These are phyloP conservation scores for Xanthorhoe spadicearia DNA, from an alignment of 2,888 invertebrate species.

Conservation along the genomic window DNA sequence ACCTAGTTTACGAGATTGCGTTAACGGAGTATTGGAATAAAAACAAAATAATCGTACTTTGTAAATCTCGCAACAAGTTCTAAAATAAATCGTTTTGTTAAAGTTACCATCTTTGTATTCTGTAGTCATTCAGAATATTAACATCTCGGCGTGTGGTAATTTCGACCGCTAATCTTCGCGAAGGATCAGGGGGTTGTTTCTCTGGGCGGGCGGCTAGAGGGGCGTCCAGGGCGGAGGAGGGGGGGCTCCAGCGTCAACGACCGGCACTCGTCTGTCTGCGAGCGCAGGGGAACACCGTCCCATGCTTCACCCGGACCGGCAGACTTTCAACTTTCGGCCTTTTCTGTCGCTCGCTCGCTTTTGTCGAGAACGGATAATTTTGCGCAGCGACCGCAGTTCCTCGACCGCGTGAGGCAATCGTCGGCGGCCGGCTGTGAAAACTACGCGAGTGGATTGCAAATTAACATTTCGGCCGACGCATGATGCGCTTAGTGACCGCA, in stretches of 20 bases:
- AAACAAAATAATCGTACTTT: slow-evolving; percentile 40
- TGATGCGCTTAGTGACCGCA: slow-evolving; percentile 48
- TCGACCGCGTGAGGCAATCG: slow-evolving; percentile 39
- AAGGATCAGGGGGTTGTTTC: slow-evolving; percentile 61
- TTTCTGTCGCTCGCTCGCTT: slow-evolving; percentile 42
- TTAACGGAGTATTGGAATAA: slow-evolving; percentile 46
- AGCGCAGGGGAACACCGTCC: slow-evolving; percentile 71
- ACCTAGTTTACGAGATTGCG: slow-evolving; percentile 63
- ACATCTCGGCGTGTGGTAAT: slow-evolving; percentile 48
- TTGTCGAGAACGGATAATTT: slow-evolving; percentile 30
- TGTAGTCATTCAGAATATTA: slow-evolving; percentile 37
- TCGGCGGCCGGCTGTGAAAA: slow-evolving; percentile 33
- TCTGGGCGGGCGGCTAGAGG: slow-evolving; percentile 79
- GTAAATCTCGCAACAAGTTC: slow-evolving; percentile 37
- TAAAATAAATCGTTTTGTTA: slow-evolving; percentile 46
- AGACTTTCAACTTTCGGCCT: slow-evolving; percentile 57
- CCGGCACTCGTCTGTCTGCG: slow-evolving; percentile 78
- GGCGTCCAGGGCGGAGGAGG: slow-evolving; percentile 64
- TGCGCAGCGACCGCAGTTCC: slow-evolving; percentile 34
- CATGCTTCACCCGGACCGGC: slow-evolving; percentile 58
- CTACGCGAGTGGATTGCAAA: slow-evolving; percentile 43
- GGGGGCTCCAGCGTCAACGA: slow-evolving; percentile 79
- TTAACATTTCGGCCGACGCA: slow-evolving; percentile 42
- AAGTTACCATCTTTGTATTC: slow-evolving; percentile 13
- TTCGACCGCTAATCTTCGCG: slow-evolving; percentile 42